These are phyloP conservation scores for Cheilosia scutellata DNA, from an alignment of 2,888 invertebrate species.

Conservation along the genomic window DNA sequence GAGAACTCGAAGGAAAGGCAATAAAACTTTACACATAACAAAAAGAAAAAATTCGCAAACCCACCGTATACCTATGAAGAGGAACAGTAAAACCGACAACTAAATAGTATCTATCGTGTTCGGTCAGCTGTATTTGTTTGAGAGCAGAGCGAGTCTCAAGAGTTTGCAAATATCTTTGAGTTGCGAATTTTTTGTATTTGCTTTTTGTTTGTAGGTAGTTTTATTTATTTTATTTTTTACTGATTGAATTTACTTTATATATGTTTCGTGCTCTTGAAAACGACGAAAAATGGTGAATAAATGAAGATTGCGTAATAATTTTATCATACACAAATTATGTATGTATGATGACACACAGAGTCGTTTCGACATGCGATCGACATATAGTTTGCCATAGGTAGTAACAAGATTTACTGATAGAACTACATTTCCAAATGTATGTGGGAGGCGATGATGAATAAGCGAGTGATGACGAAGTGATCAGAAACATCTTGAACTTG, in stretches of 20 bases:
- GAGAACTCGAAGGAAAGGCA: not conserved
- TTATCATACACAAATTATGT: conserved; percentile 48
- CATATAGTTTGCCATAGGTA: conserved; percentile 22
- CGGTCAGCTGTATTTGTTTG: conserved; percentile 63
- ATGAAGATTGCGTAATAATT: conserved; percentile 60
- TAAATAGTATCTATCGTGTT: conserved; percentile 43
- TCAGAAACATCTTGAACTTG: not conserved
- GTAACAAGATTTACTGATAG: conserved; percentile 1
- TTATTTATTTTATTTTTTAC: not conserved
- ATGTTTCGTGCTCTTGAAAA: conserved; percentile 54
- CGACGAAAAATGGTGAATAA: conserved; percentile 35
- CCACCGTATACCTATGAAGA: conserved; percentile 5
- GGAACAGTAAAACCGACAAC: conserved; percentile 16
- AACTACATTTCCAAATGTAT: conserved; percentile 2
- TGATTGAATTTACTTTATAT: conserved; percentile 39
- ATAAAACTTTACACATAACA: not conserved
- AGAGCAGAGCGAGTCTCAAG: conserved; percentile 21
- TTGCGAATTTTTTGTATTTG: conserved; percentile 16
- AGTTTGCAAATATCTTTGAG: conserved; percentile 32
- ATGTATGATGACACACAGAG: conserved; percentile 8
- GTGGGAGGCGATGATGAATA: not conserved
- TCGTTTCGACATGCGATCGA: conserved; percentile 1
- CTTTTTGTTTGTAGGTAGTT: conserved; percentile 9
- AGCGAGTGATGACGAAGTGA: not conserved
- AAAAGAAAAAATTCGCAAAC: conserved; percentile 12